Percentiles rank a stretch among this genome's conserved stretches.
Evolutionary conservation across 2,888 invertebrate species (phyloP).

Genomic region (Saturnia pavonia): DNA sequence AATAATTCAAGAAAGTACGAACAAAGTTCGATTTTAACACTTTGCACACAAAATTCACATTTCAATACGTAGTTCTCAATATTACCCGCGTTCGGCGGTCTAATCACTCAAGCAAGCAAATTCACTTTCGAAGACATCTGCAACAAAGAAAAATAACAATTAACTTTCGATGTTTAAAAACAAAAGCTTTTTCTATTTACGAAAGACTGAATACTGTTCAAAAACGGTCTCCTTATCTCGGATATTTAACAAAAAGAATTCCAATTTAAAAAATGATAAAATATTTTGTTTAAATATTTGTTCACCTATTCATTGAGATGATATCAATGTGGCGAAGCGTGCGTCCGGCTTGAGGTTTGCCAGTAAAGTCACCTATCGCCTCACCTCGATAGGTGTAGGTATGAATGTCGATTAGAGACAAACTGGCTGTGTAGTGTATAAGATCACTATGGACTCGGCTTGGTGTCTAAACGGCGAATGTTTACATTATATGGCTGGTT

Average conservation of each 20-base stretch:
- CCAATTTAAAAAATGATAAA: conserved; percentile 24
- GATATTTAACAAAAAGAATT: conserved; percentile 15
- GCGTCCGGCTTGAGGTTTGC: conserved; percentile 64
- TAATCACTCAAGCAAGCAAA: conserved; percentile 66
- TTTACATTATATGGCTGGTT: conserved; percentile 28
- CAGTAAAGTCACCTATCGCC: conserved; percentile 62
- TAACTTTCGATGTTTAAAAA: conserved; percentile 34
- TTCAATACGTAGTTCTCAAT: conserved; percentile 59
- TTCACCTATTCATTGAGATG: conserved; percentile 48
- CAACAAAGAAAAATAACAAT: conserved; percentile 64
- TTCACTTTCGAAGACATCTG: conserved; percentile 73
- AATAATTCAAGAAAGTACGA: conserved; percentile 45
- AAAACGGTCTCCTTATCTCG: conserved; percentile 11
- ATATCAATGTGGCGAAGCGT: conserved; percentile 53
- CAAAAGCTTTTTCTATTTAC: conserved; percentile 23
- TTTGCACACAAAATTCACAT: conserved; percentile 74
- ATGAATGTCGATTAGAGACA: conserved; percentile 26
- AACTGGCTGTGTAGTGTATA: conserved; percentile 43
- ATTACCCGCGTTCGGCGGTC: conserved; percentile 47
- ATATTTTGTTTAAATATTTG: conserved; percentile 23
- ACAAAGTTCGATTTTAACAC: conserved; percentile 67
- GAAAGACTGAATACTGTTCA: conserved; percentile 16
- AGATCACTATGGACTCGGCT: conserved; percentile 56
- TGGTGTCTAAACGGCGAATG: conserved; percentile 53
- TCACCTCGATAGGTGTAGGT: conserved; percentile 44